phyloP scores from a whole-genome alignment of 2,113 vertebrate species.

The Erinaceus europaeus region DNA sequence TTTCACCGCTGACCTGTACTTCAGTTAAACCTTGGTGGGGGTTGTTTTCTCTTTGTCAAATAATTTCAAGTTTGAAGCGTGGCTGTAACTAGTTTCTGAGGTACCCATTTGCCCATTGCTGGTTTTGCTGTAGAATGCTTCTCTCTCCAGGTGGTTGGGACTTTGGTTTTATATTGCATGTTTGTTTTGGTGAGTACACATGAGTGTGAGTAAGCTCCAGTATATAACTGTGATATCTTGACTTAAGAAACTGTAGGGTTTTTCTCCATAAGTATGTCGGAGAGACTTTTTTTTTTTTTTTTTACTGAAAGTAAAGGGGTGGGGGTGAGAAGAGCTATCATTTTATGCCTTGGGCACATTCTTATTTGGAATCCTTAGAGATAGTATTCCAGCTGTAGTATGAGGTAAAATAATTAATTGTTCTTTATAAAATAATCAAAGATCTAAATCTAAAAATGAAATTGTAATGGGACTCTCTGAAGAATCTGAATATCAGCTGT shows the following conservation, averaged over 20 bases:
- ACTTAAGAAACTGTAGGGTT: neutral
- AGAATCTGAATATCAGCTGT: neutral
- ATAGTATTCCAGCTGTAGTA: neutral
- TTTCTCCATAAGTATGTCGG: neutral
- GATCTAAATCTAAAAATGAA: constrained; percentile 14
- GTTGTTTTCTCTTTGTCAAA: neutral
- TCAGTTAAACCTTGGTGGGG: neutral
- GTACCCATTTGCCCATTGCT: neutral
- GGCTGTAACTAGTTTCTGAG: neutral
- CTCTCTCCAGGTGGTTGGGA: neutral
- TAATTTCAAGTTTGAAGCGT: neutral
- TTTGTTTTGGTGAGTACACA: constrained; percentile 15
- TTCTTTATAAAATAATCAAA: neutral
- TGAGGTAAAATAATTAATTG: neutral
- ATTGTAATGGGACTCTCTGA: neutral
- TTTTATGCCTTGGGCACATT: neutral
- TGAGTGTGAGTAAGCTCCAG: neutral
- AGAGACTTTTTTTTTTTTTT: neutral
- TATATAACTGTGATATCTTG: neutral
- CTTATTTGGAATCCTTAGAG: constrained; percentile 18
- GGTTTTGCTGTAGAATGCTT: neutral
- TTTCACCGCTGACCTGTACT: neutral
- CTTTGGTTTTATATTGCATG: neutral
- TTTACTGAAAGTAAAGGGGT: neutral
- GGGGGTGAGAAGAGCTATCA: neutral